Evolutionary conservation across 2,888 invertebrate species (phyloP).

Genomic region (Choreutis nemorana): DNA sequence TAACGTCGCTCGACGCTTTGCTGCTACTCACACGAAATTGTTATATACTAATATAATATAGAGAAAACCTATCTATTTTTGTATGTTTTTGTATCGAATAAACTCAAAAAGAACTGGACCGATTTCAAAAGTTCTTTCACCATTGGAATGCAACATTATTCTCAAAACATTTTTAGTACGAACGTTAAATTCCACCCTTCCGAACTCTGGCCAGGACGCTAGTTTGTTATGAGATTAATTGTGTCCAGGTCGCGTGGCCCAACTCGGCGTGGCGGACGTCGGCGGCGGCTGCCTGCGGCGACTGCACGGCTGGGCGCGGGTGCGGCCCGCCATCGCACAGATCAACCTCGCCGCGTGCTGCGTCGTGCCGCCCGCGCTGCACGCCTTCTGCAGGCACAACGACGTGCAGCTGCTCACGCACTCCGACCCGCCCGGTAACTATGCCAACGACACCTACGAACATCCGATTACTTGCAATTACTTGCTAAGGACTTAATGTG

Average conservation of each 20-base stretch:
- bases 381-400: constrained; percentile 88
- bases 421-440: constrained; percentile 87
- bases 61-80: no score
- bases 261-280: constrained; percentile 90
- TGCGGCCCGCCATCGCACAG: constrained; percentile 89
- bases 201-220: no score
- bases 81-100: neutral
- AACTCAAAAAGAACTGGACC: no score
- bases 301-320: constrained; percentile 77
- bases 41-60: no score
- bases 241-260: constrained; percentile 66
- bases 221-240: no score
- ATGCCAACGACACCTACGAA: neutral
- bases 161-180: no score
- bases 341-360: constrained; percentile 93
- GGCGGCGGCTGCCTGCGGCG: constrained; percentile 80
- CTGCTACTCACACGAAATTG: no score
- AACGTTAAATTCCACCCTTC: no score
- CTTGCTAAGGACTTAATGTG: no score
- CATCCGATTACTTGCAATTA: neutral
- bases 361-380: constrained; percentile 90
- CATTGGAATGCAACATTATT: no score
- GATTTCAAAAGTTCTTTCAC: no score
- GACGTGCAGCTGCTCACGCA: constrained; percentile 95
- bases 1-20: no score